These are phyloP conservation scores for Ceramica pisi DNA, from an alignment of 2,888 invertebrate genomes.

Conservation along the genomic window DNA sequence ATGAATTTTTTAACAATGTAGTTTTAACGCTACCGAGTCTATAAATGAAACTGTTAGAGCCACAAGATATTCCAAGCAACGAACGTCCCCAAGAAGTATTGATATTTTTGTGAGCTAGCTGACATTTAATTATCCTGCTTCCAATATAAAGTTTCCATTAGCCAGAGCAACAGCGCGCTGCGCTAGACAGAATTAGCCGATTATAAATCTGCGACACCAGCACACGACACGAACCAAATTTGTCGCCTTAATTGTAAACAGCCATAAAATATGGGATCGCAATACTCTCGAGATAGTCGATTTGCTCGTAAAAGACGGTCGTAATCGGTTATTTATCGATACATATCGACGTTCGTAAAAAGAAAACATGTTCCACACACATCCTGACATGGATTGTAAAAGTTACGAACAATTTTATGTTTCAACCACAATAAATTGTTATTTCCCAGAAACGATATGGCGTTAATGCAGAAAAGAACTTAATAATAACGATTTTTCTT, in stretches of 20 bases:
- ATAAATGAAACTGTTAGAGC: slow-evolving; percentile 3
- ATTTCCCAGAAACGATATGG: slow-evolving; percentile 47
- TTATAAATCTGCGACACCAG: slow-evolving; percentile 72
- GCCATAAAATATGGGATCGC: slow-evolving; percentile 71
- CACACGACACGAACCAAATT: slow-evolving; percentile 65
- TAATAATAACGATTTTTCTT: slow-evolving; percentile 20
- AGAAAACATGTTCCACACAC: slow-evolving; percentile 51
- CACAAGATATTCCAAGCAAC: slow-evolving; percentile 21
- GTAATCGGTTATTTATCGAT: slow-evolving; percentile 67
- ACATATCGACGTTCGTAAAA: slow-evolving; percentile 66
- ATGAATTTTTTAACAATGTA: slow-evolving; percentile 9
- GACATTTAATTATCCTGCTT: slow-evolving; percentile 33
- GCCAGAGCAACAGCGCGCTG: slow-evolving; percentile 58
- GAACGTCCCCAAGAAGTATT: slow-evolving; percentile 35
- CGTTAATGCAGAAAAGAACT: slow-evolving; percentile 32
- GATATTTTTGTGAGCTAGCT: slow-evolving; percentile 45
- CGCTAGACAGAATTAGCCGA: slow-evolving; percentile 72
- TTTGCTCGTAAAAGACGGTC: slow-evolving; percentile 73
- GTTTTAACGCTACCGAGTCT: slow-evolving; percentile 23
- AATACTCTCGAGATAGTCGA: slow-evolving; percentile 68
- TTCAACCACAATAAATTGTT: slow-evolving; percentile 48
- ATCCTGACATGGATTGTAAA: slow-evolving; percentile 55
- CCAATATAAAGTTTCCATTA: slow-evolving; percentile 63
- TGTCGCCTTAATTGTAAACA: slow-evolving; percentile 76
- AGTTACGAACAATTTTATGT: slow-evolving; percentile 61